phyloP scores from a whole-genome alignment of 2,113 vertebrate species.

The Gobius niger region DNA sequence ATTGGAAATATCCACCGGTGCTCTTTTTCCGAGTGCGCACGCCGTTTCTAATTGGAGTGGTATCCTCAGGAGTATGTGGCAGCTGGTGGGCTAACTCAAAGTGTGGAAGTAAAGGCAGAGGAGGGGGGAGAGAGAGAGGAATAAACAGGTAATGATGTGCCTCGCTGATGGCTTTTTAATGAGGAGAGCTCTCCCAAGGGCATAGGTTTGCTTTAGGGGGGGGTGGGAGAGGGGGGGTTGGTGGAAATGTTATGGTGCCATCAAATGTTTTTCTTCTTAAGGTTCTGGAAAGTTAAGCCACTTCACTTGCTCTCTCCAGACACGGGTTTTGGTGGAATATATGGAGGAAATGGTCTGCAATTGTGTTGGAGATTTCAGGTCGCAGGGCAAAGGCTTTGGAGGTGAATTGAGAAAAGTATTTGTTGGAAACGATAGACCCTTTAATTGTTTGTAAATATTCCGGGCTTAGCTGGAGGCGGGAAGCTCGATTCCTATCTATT shows the following conservation, averaged over 20 bases:
- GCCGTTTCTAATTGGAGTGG: conserved; percentile 64
- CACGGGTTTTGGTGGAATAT: neutral
- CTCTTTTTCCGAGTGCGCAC: conserved; percentile 49
- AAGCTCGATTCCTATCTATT: no score
- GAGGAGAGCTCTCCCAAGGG: conserved; percentile 53
- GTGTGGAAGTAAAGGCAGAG: conserved; percentile 48
- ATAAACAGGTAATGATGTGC: conserved; percentile 72
- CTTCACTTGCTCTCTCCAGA: neutral
- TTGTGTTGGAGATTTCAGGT: neutral
- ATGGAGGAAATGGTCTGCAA: neutral
- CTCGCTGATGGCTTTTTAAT: conserved; percentile 69
- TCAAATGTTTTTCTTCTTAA: neutral
- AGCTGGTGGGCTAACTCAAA: conserved; percentile 62
- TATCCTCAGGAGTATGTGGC: conserved; percentile 66
- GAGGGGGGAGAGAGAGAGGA: conserved; percentile 42
- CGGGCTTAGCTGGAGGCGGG: no score
- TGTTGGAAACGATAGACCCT: no score
- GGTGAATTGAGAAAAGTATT: no score
- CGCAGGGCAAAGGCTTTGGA: neutral
- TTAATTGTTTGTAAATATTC: no score
- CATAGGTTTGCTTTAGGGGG: conserved; percentile 35
- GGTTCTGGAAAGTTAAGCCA: neutral
- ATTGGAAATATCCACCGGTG: conserved; percentile 58
- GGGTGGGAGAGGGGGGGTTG: no score
- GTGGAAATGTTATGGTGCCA: conserved; percentile 5